Conservation (phyloP, 2,797 vertebrate genomes). For the Antennarius maculatus region DNA sequence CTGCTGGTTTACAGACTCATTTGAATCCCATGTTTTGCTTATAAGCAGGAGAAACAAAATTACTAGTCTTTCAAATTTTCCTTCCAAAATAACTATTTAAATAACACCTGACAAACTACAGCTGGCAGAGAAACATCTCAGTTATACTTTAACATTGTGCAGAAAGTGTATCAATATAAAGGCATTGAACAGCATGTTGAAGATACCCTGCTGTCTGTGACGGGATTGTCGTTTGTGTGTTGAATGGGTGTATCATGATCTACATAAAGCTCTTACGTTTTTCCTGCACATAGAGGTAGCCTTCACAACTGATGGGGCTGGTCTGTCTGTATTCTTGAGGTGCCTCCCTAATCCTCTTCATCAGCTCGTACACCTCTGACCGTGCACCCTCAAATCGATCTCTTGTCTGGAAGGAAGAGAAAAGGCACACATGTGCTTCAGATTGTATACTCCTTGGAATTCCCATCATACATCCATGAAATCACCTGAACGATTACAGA, state of each 20-base stretch:
- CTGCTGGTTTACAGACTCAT: neutral
- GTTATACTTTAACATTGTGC: neutral
- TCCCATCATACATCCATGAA: no score
- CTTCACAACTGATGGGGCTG: slow-evolving; percentile 92
- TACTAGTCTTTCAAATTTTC: neutral
- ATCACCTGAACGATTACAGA: no score
- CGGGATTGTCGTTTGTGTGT: neutral
- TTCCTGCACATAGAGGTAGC: slow-evolving; percentile 96
- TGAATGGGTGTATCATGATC: slow-evolving; percentile 3
- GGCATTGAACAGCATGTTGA: neutral
- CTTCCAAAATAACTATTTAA: neutral
- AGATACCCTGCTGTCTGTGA: neutral
- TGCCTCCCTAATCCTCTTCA: slow-evolving; percentile 91
- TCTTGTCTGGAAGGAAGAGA: slow-evolving; percentile 83
- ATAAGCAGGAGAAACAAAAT: neutral
- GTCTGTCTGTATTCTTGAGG: slow-evolving; percentile 93
- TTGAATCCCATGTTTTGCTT: neutral
- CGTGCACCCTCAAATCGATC: slow-evolving; percentile 95
- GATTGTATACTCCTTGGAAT: slow-evolving; percentile 17
- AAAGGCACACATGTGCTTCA: slow-evolving; percentile 28
- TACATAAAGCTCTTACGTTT: slow-evolving; percentile 86
- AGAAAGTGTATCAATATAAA: no score
- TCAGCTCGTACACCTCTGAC: slow-evolving; percentile 93
- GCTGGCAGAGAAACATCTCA: neutral
- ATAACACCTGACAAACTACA: neutral